These are phyloP conservation scores for Oreochromis spilurus DNA, from an alignment of 2,113 vertebrate genomes.

Conservation along the genomic window DNA sequence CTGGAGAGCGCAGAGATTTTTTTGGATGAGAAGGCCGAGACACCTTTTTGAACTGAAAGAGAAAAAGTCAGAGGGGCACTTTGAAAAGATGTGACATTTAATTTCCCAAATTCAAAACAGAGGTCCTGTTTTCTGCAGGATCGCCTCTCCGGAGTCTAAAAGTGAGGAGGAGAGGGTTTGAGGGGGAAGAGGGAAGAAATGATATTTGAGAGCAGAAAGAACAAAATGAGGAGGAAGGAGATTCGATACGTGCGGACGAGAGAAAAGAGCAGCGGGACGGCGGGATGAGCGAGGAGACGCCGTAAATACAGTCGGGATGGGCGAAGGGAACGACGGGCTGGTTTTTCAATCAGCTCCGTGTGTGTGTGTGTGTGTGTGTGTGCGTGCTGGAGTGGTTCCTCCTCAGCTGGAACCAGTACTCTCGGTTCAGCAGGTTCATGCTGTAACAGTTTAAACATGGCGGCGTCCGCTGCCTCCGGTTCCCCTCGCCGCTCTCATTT, in stretches of 20 bases:
- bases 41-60: neutral
- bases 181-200: neutral
- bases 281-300: neutral
- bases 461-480: conserved; percentile 2
- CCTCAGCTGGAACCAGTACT: conserved; percentile 8
- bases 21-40: neutral
- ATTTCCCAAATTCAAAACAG: conserved; percentile 16
- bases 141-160: neutral
- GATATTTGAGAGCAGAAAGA: neutral
- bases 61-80: conserved; percentile 14
- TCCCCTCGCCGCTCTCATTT: neutral
- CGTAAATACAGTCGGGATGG: neutral
- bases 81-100: conserved; percentile 36
- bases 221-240: neutral
- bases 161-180: neutral
- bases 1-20: neutral
- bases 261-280: neutral
- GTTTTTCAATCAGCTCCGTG: neutral
- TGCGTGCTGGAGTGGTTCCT: neutral
- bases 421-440: conserved; percentile 23
- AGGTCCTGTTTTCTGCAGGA: neutral
- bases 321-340: neutral
- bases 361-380: neutral
- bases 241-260: neutral
- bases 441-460: conserved; percentile 15